phyloP scores from a whole-genome alignment of 2,888 invertebrate species.

The Aleiodes testaceus region DNA sequence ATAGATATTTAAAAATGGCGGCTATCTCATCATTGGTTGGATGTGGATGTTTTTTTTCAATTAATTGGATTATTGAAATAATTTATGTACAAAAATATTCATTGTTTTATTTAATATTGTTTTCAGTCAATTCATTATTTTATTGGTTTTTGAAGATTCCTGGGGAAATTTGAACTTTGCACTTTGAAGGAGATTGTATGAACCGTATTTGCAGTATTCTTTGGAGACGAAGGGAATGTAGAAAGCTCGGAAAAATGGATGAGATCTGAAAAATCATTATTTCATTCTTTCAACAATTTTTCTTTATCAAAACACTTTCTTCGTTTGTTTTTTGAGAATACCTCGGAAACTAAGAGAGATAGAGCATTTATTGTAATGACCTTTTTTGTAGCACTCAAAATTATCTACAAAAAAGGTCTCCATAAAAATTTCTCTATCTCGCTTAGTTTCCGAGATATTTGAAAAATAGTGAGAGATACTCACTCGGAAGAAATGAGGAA shows the following conservation, averaged over 20 bases:
- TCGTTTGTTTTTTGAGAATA: too few relatives aligned
- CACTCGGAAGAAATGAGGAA: slow-evolving; percentile 83
- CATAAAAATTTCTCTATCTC: neutral
- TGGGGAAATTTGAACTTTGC: slow-evolving; percentile 63
- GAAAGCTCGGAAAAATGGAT: slow-evolving; percentile 86
- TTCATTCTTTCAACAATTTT: slow-evolving; percentile 25
- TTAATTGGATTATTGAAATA: neutral
- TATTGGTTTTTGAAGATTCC: neutral
- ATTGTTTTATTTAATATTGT: slow-evolving; percentile 21
- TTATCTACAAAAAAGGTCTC: too few relatives aligned
- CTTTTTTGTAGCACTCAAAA: too few relatives aligned
- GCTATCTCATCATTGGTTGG: slow-evolving; percentile 16
- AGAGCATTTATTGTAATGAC: neutral
- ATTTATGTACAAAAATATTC: slow-evolving; percentile 32
- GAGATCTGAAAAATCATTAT: slow-evolving; percentile 75
- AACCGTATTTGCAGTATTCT: slow-evolving; percentile 80
- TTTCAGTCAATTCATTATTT: neutral
- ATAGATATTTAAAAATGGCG: slow-evolving; percentile 47
- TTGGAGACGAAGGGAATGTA: slow-evolving; percentile 87
- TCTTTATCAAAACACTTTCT: too few relatives aligned
- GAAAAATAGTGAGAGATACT: slow-evolving; percentile 47
- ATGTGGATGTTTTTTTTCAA: neutral
- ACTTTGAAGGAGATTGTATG: slow-evolving; percentile 82
- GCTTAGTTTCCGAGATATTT: neutral
- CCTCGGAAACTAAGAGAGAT: neutral